Conservation (phyloP, 2,888 invertebrate species). For the Machimus atricapillus region DNA sequence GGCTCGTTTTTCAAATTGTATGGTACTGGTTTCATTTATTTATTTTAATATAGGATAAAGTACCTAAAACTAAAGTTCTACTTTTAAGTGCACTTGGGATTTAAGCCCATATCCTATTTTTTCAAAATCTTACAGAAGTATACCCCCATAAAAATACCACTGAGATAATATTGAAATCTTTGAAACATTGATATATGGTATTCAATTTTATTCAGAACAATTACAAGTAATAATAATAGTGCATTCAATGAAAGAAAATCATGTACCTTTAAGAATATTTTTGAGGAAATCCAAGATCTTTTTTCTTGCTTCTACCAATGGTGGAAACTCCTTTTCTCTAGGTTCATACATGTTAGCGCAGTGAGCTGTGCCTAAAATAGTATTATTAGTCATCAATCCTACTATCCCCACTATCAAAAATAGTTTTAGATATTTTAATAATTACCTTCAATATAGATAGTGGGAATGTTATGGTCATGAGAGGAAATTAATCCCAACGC, state of each 20-base stretch:
- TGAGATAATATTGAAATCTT: too few species aligned
- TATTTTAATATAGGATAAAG: too few species aligned
- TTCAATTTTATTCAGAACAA: background rate
- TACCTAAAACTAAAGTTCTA: too few species aligned
- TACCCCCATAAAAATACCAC: too few species aligned
- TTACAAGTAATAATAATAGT: background rate
- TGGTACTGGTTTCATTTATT: too few species aligned
- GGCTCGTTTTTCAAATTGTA: too few species aligned
- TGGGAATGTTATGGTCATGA: constrained; percentile 66
- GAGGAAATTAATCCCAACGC: constrained; percentile 75
- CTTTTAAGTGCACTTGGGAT: too few species aligned
- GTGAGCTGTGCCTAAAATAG: constrained; percentile 82
- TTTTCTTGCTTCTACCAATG: constrained; percentile 73
- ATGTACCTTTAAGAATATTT: background rate
- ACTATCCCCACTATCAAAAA: too few species aligned
- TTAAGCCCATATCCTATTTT: too few species aligned
- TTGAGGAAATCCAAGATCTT: constrained; percentile 63
- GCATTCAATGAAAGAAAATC: background rate
- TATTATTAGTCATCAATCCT: too few species aligned
- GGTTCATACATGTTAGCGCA: constrained; percentile 93
- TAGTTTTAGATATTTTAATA: background rate
- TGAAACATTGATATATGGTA: too few species aligned
- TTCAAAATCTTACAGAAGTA: too few species aligned
- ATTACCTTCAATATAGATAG: constrained; percentile 77
- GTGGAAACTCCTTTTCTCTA: constrained; percentile 70